These are phyloP conservation scores for Aphelenchoides bicaudatus DNA, from an alignment of 2,888 invertebrate genomes.

Conservation along the genomic window DNA sequence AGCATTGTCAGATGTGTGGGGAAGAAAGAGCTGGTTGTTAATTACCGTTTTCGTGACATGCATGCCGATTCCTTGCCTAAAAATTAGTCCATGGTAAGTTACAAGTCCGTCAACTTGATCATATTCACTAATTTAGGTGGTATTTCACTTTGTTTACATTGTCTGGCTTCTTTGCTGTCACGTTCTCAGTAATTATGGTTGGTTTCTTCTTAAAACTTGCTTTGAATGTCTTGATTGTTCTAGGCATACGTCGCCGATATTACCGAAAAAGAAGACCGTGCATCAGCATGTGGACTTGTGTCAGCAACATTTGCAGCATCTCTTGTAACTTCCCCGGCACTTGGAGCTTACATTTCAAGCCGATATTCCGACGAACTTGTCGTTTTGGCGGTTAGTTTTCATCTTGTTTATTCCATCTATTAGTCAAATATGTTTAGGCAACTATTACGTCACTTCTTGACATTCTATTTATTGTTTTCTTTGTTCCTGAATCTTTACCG, in stretches of 20 bases:
- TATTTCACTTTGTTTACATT: slow-evolving; percentile 99
- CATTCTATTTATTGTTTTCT: slow-evolving; percentile 93
- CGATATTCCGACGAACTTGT: slow-evolving; percentile 79
- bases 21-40: slow-evolving; percentile 91
- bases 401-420: slow-evolving; percentile 20
- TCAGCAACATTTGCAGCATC: slow-evolving; percentile 98
- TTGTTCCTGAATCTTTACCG: slow-evolving; percentile 94
- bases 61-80: slow-evolving; percentile 96
- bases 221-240: too few species aligned
- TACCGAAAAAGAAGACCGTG: slow-evolving; percentile 73
- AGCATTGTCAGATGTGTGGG: slow-evolving; percentile 95
- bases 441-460: slow-evolving; percentile 90
- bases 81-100: slow-evolving; percentile 85
- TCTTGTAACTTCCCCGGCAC: slow-evolving; percentile 93
- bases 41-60: slow-evolving; percentile 81
- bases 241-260: slow-evolving; percentile 99
- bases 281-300: slow-evolving; percentile 64
- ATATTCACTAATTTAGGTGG: slow-evolving; percentile 68
- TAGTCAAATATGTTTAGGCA: slow-evolving; percentile 68
- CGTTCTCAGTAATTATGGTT: slow-evolving; percentile 97
- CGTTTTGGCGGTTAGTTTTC: slow-evolving; percentile 65
- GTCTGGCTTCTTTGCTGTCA: slow-evolving; percentile 96
- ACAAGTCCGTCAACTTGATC: neutral
- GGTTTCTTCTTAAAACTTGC: too few species aligned
- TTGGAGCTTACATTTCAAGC: slow-evolving; percentile 74